Conservation (phyloP, 2,797 vertebrate species). For the Lutjanus argentimaculatus region DNA sequence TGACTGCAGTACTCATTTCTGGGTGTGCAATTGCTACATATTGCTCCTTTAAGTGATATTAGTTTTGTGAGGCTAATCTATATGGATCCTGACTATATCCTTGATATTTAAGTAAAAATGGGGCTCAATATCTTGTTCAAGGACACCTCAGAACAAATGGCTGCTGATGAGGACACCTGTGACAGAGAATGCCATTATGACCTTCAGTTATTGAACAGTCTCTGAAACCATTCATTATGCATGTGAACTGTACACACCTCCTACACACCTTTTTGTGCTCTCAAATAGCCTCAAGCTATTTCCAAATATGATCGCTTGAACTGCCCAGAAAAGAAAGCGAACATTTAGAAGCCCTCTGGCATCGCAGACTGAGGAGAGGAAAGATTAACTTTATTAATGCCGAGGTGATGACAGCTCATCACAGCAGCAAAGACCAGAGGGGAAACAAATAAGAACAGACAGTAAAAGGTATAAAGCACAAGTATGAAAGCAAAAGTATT, state of each 20-base stretch:
- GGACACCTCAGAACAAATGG: not conserved
- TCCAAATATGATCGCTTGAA: not conserved
- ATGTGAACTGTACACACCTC: no score
- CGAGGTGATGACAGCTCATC: conserved; percentile 19
- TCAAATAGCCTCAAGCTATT: conserved; percentile 12
- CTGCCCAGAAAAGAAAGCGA: conserved; percentile 4
- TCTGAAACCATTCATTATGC: not conserved
- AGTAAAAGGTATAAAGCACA: not conserved
- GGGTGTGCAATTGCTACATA: no score
- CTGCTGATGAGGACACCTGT: not conserved
- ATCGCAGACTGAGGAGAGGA: not conserved
- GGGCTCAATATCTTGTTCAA: not conserved
- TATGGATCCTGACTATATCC: no score
- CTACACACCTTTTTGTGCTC: not conserved
- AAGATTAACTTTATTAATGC: conserved; percentile 25
- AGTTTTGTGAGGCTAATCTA: no score
- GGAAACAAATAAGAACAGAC: conserved; percentile 1
- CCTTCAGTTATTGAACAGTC: not conserved
- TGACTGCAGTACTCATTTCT: no score
- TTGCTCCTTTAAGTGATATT: no score
- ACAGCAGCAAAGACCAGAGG: not conserved
- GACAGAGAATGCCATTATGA: not conserved
- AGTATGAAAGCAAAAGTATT: not conserved
- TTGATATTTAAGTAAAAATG: no score
- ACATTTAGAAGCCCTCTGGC: not conserved